Evolutionary conservation across 2,113 vertebrate genomes (phyloP).

Genomic region (Cepphus grylle): DNA sequence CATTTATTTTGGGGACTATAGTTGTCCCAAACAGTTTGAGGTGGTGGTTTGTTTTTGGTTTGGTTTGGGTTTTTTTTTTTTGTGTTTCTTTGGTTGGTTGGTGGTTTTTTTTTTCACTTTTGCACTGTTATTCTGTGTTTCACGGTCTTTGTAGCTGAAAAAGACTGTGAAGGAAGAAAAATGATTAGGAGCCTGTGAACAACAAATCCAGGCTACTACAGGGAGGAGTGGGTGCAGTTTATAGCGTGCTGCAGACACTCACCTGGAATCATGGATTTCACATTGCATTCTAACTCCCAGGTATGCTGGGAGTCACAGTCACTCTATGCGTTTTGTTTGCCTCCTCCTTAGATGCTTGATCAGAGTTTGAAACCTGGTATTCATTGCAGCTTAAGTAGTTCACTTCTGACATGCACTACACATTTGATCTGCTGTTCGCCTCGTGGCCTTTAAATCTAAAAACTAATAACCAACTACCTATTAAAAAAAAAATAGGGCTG

Average conservation of each 20-base stretch:
- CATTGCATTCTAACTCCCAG: neutral
- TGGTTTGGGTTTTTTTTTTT: too few relatives aligned
- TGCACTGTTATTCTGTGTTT: neutral
- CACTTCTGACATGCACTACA: neutral
- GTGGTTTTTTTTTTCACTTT: neutral
- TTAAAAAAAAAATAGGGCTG: neutral
- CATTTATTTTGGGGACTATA: neutral
- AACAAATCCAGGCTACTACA: neutral
- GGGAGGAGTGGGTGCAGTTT: neutral
- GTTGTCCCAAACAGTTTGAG: neutral
- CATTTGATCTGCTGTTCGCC: rapidly evolving
- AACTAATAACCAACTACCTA: neutral
- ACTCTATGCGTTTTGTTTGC: neutral
- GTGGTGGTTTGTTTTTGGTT: too few relatives aligned
- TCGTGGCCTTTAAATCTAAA: neutral
- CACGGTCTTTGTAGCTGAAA: neutral
- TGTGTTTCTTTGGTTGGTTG: neutral
- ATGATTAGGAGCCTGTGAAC: neutral
- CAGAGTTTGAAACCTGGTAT: neutral
- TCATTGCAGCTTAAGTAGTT: neutral
- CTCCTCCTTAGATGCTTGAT: neutral
- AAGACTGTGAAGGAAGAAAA: neutral
- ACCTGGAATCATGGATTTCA: neutral
- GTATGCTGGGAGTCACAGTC: neutral
- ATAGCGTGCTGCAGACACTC: neutral